Percentiles rank a stretch among this genome's conserved stretches.
phyloP scores from a whole-genome alignment of 2,888 invertebrate genomes.

The Spisula subtruncata region DNA sequence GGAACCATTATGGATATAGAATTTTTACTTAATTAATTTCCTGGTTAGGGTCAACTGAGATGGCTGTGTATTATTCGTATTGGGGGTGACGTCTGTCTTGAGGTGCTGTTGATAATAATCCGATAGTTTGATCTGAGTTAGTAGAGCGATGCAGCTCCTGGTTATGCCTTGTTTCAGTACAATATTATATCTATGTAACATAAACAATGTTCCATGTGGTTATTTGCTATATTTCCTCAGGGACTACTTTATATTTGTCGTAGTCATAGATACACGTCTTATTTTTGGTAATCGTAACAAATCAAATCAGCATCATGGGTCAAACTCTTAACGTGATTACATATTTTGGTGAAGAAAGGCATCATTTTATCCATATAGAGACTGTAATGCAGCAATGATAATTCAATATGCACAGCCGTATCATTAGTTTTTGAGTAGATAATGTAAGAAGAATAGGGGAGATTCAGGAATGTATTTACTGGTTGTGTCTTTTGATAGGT shows the following conservation, averaged over 20 bases:
- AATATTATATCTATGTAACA: background rate
- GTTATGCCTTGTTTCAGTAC: background rate
- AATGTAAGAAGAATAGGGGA: background rate
- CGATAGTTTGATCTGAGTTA: too few relatives aligned
- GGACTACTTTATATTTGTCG: background rate
- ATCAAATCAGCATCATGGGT: conserved; percentile 42
- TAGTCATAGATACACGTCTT: background rate
- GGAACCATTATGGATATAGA: too few relatives aligned
- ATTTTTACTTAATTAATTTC: too few relatives aligned
- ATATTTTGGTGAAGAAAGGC: background rate
- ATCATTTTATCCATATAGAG: background rate
- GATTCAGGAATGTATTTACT: background rate
- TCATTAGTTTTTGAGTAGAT: conserved; percentile 26
- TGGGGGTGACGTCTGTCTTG: too few relatives aligned
- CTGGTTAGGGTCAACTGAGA: too few relatives aligned
- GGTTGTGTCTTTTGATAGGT: conserved; percentile 13
- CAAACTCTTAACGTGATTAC: conserved; percentile 41
- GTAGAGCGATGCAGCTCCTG: too few relatives aligned
- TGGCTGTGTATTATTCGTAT: too few relatives aligned
- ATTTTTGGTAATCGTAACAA: conserved; percentile 18
- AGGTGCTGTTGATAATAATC: too few relatives aligned
- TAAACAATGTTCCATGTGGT: background rate
- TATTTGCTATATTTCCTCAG: background rate
- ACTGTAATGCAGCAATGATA: conserved; percentile 1
- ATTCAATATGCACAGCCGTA: conserved; percentile 16